Evolutionary conservation across 2,113 vertebrate genomes (phyloP), one percentile per base, ranked within the genome.

Genomic region (Lepus americanus): DNA sequence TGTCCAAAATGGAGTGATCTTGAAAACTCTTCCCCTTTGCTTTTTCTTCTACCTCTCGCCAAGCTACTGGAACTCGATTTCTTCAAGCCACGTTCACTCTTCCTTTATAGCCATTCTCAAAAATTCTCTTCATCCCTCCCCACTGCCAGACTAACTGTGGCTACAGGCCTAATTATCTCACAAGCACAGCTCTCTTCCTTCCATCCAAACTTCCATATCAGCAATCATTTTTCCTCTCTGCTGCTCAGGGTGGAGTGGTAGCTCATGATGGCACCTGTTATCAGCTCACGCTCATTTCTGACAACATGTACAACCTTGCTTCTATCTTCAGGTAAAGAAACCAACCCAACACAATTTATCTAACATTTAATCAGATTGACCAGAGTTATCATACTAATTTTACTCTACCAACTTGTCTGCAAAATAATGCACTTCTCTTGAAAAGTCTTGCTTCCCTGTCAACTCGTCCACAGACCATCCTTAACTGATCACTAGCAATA

Each of bases 301-400:
- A 83, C 51, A 27, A 4, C 13, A 23, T 59, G 74, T 67, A 74
- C 13, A 11, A 22, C 29, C n/a, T 84, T 33, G 8, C 53, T 53
- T 89, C 94, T 87, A 33, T 76, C 76, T 81, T 87, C 51, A 27
- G 6, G 61, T 55, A 44, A 76, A 81, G 27, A 93, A 90, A 79
- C 36, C 27, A 84, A 51, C 7, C 87, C 13, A 69, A 39, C 19
- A 61, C 33, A 55, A 94, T 36, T 70, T 70, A 73, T 6, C 66
- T 53, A 74, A 81, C 7, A 67, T 70, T 5, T 63, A 22, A 59
- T 9, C 33, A 22, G 82, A 78, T 84, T 59, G 55, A 89, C 19
- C 53, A 12, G 16, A 76, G 70, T 76, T 89, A 83, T 49, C 61
- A 87, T 0, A 69, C 12, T 79, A 87, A 80, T 80, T 92, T 67